Conservation (phyloP, 2,888 invertebrate genomes). For the Tanaodytes sp. region DNA sequence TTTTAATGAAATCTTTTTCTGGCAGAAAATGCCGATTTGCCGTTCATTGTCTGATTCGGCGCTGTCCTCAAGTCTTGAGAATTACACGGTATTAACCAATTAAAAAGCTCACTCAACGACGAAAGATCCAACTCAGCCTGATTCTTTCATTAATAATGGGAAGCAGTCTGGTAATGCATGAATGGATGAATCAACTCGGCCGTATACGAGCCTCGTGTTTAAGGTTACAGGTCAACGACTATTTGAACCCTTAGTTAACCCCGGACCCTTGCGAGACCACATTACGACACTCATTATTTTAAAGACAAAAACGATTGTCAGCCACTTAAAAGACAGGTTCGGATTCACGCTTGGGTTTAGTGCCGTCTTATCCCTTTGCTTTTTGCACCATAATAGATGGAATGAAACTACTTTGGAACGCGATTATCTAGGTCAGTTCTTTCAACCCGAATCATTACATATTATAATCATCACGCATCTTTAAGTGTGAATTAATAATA, state of each 20-base stretch:
- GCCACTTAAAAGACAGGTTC: slow-evolving; percentile 25
- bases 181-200: slow-evolving; percentile 66
- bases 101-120: slow-evolving; percentile 47
- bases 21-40: neutral
- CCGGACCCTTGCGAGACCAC: slow-evolving; percentile 40
- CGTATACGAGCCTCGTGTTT: slow-evolving; percentile 59
- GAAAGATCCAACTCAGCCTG: slow-evolving; percentile 55
- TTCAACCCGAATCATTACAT: too few relatives aligned
- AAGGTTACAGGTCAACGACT: slow-evolving; percentile 69
- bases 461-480: too few relatives aligned
- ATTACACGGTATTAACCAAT: slow-evolving; percentile 44
- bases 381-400: neutral
- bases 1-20: neutral
- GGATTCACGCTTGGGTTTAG: neutral
- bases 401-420: neutral
- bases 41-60: neutral
- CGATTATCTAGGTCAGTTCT: slow-evolving; percentile 17
- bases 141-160: slow-evolving; percentile 55
- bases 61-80: slow-evolving; percentile 18
- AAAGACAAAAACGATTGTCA: slow-evolving; percentile 49
- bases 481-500: too few relatives aligned
- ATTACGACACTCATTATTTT: slow-evolving; percentile 41
- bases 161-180: slow-evolving; percentile 55
- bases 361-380: neutral
- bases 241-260: slow-evolving; percentile 68